Conservation (phyloP, 1,140 invertebrate species). For the Drosophila pallidifrons region DNA sequence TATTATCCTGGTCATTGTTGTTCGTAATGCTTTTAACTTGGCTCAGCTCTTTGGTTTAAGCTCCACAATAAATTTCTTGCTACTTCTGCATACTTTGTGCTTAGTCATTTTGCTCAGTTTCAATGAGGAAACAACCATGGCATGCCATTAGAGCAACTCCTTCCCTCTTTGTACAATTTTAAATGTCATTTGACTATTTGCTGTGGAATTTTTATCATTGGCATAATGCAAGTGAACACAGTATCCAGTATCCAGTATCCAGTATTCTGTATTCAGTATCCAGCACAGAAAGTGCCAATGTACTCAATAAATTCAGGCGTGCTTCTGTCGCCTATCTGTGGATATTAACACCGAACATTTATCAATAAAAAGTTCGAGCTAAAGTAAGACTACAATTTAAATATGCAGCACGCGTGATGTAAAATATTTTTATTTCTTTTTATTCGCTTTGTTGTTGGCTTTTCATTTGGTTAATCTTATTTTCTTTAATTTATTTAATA, state of each 20-base stretch:
- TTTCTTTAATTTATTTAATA: conserved; percentile 12
- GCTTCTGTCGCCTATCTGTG: not conserved
- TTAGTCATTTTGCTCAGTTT: conserved; percentile 55
- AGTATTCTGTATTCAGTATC: not conserved
- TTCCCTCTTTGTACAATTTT: conserved; percentile 25
- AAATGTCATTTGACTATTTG: conserved; percentile 33
- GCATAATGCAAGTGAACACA: conserved; percentile 23
- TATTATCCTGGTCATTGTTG: conserved; percentile 78
- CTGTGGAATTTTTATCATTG: conserved; percentile 42
- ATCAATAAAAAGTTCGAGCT: not conserved
- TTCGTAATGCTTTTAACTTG: conserved; percentile 80
- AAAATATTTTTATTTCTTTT: not conserved
- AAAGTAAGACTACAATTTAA: not conserved
- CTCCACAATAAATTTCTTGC: conserved; percentile 71
- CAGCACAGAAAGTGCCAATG: not conserved
- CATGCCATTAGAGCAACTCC: not conserved
- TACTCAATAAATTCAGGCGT: not conserved
- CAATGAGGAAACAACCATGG: conserved; percentile 8
- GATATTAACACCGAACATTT: not conserved
- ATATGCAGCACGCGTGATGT: not conserved
- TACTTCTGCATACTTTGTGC: conserved; percentile 66
- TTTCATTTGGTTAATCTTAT: conserved; percentile 30
- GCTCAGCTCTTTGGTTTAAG: conserved; percentile 76
- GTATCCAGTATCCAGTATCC: conserved; percentile 30
- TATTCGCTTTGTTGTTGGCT: conserved; percentile 19